Percentiles rank a stretch among this genome's conserved stretches.
Conservation (phyloP, 2,113 vertebrate genomes). For the Varanus salvator region DNA sequence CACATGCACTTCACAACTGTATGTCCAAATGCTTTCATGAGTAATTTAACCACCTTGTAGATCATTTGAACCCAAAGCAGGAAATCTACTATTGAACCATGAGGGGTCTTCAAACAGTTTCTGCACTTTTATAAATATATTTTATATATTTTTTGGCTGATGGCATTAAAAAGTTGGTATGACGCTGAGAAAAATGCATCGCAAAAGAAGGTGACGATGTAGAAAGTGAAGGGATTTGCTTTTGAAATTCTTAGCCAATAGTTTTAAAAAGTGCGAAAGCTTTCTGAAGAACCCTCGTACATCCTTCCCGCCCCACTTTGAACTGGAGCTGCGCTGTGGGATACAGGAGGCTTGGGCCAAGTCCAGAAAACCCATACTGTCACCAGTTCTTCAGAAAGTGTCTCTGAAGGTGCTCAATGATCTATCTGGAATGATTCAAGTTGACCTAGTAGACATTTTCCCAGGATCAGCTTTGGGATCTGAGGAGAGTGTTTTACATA, state of each 20-base stretch:
- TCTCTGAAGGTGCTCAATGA: neutral
- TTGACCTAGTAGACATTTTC: neutral
- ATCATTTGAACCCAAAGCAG: neutral
- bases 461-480: slow-evolving; percentile 48
- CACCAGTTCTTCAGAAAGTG: neutral
- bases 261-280: too few species aligned
- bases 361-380: neutral
- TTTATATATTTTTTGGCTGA: too few species aligned
- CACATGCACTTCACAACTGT: neutral
- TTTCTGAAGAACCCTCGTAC: too few species aligned
- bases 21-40: neutral
- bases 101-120: too few species aligned
- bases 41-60: neutral
- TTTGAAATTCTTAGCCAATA: too few species aligned
- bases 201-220: too few species aligned
- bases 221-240: too few species aligned
- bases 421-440: neutral
- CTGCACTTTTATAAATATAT: too few species aligned
- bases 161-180: too few species aligned
- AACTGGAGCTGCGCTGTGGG: neutral
- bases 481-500: neutral
- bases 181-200: too few species aligned
- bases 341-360: neutral
- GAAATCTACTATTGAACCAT: neutral
- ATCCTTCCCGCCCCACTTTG: neutral